Evolutionary conservation across 2,888 invertebrate species (phyloP), one percentile per base, ranked within the genome.

Genomic region (Siphlonurus alternatus): DNA sequence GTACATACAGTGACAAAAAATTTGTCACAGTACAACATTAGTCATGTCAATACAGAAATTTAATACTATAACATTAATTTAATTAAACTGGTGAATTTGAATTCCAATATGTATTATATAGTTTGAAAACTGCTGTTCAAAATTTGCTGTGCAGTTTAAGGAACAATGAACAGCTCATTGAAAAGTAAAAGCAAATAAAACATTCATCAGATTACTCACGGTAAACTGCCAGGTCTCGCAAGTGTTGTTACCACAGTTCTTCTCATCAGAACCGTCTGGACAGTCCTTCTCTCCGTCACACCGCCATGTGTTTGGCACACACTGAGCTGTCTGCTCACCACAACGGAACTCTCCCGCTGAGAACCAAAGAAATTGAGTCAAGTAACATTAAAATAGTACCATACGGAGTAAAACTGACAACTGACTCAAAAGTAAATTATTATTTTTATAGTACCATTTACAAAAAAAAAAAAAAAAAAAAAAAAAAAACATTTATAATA

Each of bases 281-380:
- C 80, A 81, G 67, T 81, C 80, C 0, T 69, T 66, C 38, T 79
- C 77, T 0, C 77, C 77, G 68, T 79, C 79, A 69, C 81, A 81
- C 61, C 72, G 73, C 81, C 81, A 80, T 0, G 73, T 70, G 2
- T 67, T 69, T 1, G 76, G 75, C 19, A 77, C 71, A 56, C 77
- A 77, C 19, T 69, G 67, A 25, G 53, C 61, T 53, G 67, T 65
- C 7, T 19, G 51, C 23, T 63, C 59, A 18, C 2, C 68, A 67
- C 71, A 78, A 66, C 38, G 69, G 63, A 70, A 75, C 65, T 76
- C 73, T 63, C 74, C 71, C n/a, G 73, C 70, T 70, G 63, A 5
- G 65, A 53, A 23, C 10, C 61, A 23, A 65, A 62, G n/a, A 1
- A 56, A 59, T 38, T 61, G 23, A 61, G 1, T 23, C 18, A 25